A percentile compares a stretch with the other conserved stretches of the same genome.
These are phyloP conservation scores for Lucilia cuprina DNA, from an alignment of 1,140 invertebrate genomes.

Conservation along the genomic window DNA sequence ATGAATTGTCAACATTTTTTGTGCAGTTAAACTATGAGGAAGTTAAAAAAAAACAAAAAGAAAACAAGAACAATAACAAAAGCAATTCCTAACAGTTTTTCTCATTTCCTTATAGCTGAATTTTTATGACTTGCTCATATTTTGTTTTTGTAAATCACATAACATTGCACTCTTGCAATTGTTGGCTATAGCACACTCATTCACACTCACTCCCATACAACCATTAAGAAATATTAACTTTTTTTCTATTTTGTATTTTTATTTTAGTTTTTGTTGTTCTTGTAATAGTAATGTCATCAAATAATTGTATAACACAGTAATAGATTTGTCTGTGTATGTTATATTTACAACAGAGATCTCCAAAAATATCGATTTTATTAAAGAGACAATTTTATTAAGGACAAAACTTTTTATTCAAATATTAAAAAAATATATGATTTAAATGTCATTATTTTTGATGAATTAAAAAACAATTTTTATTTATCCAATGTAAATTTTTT, in stretches of 20 bases:
- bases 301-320: background rate
- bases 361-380: too few relatives aligned
- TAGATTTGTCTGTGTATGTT: too few relatives aligned
- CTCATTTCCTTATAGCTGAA: background rate
- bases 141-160: background rate
- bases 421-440: too few relatives aligned
- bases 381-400: too few relatives aligned
- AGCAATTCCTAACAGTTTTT: background rate
- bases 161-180: background rate
- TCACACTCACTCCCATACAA: background rate
- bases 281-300: background rate
- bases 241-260: background rate
- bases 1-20: conserved; percentile 28
- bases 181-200: too few relatives aligned
- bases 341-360: too few relatives aligned
- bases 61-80: background rate
- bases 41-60: background rate
- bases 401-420: too few relatives aligned
- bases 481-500: too few relatives aligned
- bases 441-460: too few relatives aligned
- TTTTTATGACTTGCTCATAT: background rate
- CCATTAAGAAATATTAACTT: background rate
- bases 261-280: background rate
- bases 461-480: too few relatives aligned
- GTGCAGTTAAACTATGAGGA: conserved; percentile 27